Evolutionary conservation across 2,888 invertebrate species (phyloP).

Genomic region (Gandaritis pyraliata): DNA sequence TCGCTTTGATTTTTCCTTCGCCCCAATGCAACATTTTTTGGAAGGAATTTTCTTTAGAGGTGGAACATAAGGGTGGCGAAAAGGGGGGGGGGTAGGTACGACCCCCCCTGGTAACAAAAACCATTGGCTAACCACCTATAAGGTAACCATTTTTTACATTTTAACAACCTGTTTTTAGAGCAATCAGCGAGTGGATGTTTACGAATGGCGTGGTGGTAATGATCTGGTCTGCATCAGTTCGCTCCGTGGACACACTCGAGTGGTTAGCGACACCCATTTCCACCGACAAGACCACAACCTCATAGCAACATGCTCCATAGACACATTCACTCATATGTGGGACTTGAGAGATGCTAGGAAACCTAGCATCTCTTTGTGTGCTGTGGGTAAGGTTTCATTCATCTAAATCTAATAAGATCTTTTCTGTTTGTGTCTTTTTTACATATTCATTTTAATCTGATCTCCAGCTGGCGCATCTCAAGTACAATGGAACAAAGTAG

Average conservation of each 20-base stretch:
- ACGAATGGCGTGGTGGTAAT: slow-evolving; percentile 89
- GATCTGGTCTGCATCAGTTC: slow-evolving; percentile 90
- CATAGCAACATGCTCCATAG: slow-evolving; percentile 94
- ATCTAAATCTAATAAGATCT: too few species aligned
- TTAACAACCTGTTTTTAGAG: slow-evolving; percentile 84
- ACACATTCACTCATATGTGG: slow-evolving; percentile 97
- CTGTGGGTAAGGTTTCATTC: slow-evolving; percentile 87
- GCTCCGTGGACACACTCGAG: slow-evolving; percentile 92
- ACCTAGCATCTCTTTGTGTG: slow-evolving; percentile 93
- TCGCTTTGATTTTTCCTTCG: background rate
- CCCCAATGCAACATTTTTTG: too few species aligned
- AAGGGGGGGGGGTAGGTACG: too few species aligned
- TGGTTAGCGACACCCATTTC: slow-evolving; percentile 97
- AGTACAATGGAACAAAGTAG: slow-evolving; percentile 96
- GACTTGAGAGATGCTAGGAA: slow-evolving; percentile 94
- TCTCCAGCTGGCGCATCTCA: slow-evolving; percentile 93
- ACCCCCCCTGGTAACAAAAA: too few species aligned
- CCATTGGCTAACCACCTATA: too few species aligned
- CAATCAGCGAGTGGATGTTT: slow-evolving; percentile 94
- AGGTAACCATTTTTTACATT: too few species aligned
- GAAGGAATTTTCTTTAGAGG: too few species aligned
- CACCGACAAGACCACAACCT: slow-evolving; percentile 86
- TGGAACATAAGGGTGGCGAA: too few species aligned
- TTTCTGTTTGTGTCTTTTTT: too few species aligned
- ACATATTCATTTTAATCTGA: slow-evolving; percentile 1